Base-by-base conservation (phyloP, 2,888 invertebrate species). In the Epistrophe eligans region DNA sequence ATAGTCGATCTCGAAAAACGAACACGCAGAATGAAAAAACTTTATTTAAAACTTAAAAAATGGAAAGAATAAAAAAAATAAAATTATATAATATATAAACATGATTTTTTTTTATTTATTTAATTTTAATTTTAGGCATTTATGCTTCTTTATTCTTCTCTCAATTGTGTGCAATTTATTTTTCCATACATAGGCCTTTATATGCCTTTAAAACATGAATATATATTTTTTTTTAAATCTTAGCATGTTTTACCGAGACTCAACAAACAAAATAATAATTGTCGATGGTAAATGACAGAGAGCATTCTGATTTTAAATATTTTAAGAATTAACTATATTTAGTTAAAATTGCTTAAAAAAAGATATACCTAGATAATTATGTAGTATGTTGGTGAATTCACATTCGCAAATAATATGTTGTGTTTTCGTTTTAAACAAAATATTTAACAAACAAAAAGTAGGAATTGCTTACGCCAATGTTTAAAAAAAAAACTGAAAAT, bases 321-420 rank as follows among this genome's bases (percentile, higher is more conserved):
- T 38, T 38, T 17, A 48, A 32, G 48, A 35, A 77, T n/a, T 40
- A 48, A 32, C 43, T 24, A n/a, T 32, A 48, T 48, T 35, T 70
- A 71, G 62, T 70, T 71, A n/a, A 72, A 58, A 28, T 77, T 77
- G 67, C 77, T 77, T 40, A 35, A 70, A 35, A 11, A 45, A 48
- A 38, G 10, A 45, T 28, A 77, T 32, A 62, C 58, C 38, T 81
- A 85, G 81, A 81, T 77, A 81, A 84, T 84, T 84, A 84, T 83
- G 77, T 73, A 85, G 77, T 70, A 71, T 57, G 77, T 85, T 84
- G 62, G 64, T 64, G 32, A 66, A 66, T 72, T 77, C 55, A 72
- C 66, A 80, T 80, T 80, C 45, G 71, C 80, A 84, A 58, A 57
- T 73, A 73, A 72, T 70, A 58, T 77, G 80, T 81, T 80, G 72